Conservation (phyloP, 1,140 invertebrate genomes). For the Bombus waltoni region DNA sequence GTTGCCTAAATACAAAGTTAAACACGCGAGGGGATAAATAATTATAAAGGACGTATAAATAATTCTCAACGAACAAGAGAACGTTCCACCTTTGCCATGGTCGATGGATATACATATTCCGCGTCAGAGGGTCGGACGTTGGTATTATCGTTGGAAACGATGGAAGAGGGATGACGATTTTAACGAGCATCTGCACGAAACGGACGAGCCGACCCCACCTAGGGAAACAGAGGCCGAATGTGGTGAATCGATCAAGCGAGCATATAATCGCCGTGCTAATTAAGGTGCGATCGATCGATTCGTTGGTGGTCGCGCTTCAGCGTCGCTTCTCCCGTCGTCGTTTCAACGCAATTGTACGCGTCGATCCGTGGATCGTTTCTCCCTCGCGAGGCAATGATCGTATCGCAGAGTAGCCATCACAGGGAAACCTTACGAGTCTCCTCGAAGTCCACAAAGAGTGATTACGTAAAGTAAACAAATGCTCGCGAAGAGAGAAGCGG, state of each 20-base stretch:
- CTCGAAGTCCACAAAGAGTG: slow-evolving; percentile 34
- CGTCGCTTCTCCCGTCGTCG: not conserved
- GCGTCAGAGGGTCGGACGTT: not conserved
- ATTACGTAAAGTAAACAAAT: slow-evolving; percentile 50
- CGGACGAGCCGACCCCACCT: not conserved
- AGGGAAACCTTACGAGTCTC: slow-evolving; percentile 18
- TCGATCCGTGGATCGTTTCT: not conserved
- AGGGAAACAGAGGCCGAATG: not conserved
- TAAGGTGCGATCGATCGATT: slow-evolving; percentile 49
- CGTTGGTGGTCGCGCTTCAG: not conserved
- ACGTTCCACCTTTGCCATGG: not conserved
- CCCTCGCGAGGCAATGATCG: slow-evolving; percentile 17
- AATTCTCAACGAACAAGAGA: not conserved
- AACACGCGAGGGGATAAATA: slow-evolving; percentile 14
- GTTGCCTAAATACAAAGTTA: not conserved
- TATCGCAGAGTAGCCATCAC: slow-evolving; percentile 5
- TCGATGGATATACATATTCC: not conserved
- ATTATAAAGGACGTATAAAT: slow-evolving; percentile 2
- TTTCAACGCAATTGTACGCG: not conserved
- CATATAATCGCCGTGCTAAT: slow-evolving; percentile 39
- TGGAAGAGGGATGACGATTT: slow-evolving; percentile 19
- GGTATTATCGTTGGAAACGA: slow-evolving; percentile 7
- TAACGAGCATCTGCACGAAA: slow-evolving; percentile 12
- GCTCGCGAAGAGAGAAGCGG: not conserved
- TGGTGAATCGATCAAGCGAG: slow-evolving; percentile 44